Conservation (phyloP, 35 echinoderm and acorn worm species). For the Chiridota heheva region DNA sequence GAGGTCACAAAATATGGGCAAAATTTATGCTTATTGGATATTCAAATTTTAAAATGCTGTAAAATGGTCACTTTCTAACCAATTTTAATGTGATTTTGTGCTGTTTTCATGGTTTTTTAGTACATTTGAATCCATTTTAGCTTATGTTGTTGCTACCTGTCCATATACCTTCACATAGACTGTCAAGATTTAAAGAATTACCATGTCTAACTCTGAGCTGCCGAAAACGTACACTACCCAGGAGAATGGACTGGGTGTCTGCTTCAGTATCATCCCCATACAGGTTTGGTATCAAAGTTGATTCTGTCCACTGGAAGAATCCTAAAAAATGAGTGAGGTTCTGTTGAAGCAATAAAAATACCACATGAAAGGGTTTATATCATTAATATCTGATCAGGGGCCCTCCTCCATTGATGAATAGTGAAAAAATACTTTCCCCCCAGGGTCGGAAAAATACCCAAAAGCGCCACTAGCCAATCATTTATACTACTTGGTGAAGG, state of each 20-base stretch:
- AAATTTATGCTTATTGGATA: no score
- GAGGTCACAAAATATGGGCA: no score
- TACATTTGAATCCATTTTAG: background rate
- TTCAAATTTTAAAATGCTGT: no score
- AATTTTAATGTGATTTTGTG: no score
- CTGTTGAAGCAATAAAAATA: slow-evolving; percentile 17
- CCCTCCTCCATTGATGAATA: no score
- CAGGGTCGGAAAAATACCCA: no score
- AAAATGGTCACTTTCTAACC: no score
- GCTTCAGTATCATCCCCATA: slow-evolving; percentile 42
- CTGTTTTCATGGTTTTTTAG: background rate
- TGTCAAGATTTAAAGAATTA: slow-evolving; percentile 22
- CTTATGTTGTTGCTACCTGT: no score
- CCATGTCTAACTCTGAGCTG: slow-evolving; percentile 76
- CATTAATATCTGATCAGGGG: background rate
- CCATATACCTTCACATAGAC: no score
- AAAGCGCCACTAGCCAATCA: no score
- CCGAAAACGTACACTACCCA: slow-evolving; percentile 63
- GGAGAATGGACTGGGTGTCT: slow-evolving; percentile 55
- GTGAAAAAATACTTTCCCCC: no score
- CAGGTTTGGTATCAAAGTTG: slow-evolving; percentile 53
- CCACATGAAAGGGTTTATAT: background rate
- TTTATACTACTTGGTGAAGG: no score
- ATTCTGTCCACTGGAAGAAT: slow-evolving; percentile 74
- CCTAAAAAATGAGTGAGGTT: slow-evolving; percentile 59